Conservation (phyloP, 1,140 invertebrate genomes). For the Brachionus koreanus region DNA sequence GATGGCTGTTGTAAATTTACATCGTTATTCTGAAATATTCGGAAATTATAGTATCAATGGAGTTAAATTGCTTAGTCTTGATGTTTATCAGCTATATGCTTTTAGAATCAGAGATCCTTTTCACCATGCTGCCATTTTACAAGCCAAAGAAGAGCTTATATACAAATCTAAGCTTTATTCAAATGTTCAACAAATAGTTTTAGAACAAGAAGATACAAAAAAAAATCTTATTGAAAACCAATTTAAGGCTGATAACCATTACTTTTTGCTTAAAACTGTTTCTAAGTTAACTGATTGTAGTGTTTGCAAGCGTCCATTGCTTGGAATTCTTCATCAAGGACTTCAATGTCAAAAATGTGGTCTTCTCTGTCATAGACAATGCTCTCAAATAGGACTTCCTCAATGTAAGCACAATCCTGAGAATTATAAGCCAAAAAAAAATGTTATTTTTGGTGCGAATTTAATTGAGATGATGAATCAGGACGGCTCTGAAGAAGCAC, state of each 20-base stretch:
- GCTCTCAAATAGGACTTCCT: background rate
- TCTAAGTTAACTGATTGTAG: background rate
- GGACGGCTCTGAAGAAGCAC: background rate
- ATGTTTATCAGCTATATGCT: background rate
- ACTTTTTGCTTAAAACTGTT: constrained; percentile 9
- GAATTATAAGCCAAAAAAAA: background rate
- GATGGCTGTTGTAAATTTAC: constrained; percentile 36
- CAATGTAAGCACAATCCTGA: background rate
- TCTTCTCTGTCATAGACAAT: constrained; percentile 24
- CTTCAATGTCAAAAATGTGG: constrained; percentile 39
- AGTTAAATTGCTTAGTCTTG: background rate
- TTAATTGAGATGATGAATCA: constrained; percentile 7
- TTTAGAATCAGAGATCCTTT: constrained; percentile 16
- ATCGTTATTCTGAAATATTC: constrained; percentile 33
- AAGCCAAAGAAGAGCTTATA: constrained; percentile 32
- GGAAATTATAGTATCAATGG: constrained; percentile 1
- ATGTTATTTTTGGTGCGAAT: constrained; percentile 14
- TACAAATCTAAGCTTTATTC: constrained; percentile 1
- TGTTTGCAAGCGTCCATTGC: constrained; percentile 17
- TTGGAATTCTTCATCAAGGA: constrained; percentile 37
- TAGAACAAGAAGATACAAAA: constrained; percentile 25
- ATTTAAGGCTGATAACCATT: constrained; percentile 12
- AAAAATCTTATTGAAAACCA: background rate
- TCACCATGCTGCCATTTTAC: constrained; percentile 32
- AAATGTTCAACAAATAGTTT: constrained; percentile 15